Percentiles rank a stretch among this genome's conserved stretches.
phyloP scores from a whole-genome alignment of 2,113 vertebrate genomes.

The Dunckerocampus dactyliophorus region DNA sequence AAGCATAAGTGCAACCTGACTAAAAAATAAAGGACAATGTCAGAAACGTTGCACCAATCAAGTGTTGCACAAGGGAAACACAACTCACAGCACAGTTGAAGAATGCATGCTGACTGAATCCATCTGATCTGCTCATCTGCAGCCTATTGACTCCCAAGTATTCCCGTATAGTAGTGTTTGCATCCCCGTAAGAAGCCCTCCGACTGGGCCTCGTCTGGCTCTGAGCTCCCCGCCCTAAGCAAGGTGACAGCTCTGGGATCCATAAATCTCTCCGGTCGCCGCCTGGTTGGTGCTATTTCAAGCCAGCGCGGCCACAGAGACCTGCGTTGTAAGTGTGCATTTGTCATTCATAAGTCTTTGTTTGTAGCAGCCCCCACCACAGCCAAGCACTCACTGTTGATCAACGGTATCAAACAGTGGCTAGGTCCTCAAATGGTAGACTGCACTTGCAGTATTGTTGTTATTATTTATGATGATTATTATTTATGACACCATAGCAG shows the following conservation, averaged over 20 bases:
- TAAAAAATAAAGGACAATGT: no score
- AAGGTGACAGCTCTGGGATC: constrained; percentile 31
- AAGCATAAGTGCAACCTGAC: no score
- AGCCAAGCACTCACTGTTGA: constrained; percentile 37
- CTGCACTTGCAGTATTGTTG: no score
- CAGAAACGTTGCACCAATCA: no score
- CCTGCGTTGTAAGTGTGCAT: constrained; percentile 22
- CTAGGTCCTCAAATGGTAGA: neutral
- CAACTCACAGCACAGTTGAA: neutral
- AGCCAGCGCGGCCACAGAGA: constrained; percentile 35
- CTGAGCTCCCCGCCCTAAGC: constrained; percentile 22
- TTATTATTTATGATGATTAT: neutral
- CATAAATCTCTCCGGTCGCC: constrained; percentile 40
- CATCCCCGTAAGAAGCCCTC: constrained; percentile 8
- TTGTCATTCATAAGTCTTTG: constrained; percentile 33
- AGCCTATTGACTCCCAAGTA: neutral
- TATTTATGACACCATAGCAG: constrained; percentile 35
- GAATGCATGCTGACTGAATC: neutral
- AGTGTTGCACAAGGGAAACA: neutral
- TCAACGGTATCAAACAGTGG: constrained; percentile 28
- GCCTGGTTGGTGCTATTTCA: constrained; percentile 36
- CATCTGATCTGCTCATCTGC: neutral
- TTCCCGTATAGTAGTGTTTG: constrained; percentile 4
- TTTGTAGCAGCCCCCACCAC: constrained; percentile 26
- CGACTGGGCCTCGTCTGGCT: constrained; percentile 8